Base-by-base conservation (phyloP, 30 jellyfish, hydroid and myxozoan species). In the Pelagia noctiluca region DNA sequence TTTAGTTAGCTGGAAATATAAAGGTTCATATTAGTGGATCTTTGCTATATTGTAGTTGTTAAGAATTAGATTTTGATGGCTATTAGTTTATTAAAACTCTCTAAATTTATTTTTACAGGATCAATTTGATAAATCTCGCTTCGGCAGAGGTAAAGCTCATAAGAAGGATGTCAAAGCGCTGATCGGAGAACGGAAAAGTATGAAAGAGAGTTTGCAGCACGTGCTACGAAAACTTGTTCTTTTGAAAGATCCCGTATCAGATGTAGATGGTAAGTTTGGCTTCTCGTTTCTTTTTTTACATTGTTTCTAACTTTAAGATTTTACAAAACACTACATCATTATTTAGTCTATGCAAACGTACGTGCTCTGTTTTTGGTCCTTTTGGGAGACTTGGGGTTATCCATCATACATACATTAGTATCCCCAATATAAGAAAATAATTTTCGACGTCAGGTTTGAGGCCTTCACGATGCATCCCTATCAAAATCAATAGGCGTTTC, bases 191-290 rank as follows among this genome's bases (percentile, higher is more conserved):
- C 84, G 98, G 33, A 83, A 87, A 52, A 78, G 82, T 21, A 78
- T 93, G 87, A 86, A 86, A 49, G 90, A 86, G 13, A 81, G 93
- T 26, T 76, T 93, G 23, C 92, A 83, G 30, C 96, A 76, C 76
- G 93, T 94, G 2, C 35, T 93, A 35, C 90, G 83, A 42, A 93
- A 82, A 82, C 87, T 93, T 22, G 98, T 93, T 13, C 66, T 82
- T 2, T 32, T 35, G 46, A 73, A 83, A 31, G 92, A 71, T 12
- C 93, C 96, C 13, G 65, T 89, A 21, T 92, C 96, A 1, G 97
- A 90, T 60, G 90, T 90, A 31, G 97, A 90, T 79, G 97, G 97
- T 90, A 63, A 36, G 97, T 78, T 62, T 1, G 1, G 28, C 32
- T 52, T 78, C 34, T 49, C 19, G 11, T 76, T 2, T 29, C 18